phyloP scores from a whole-genome alignment of 2,888 invertebrate species.

The Alitta virens region DNA sequence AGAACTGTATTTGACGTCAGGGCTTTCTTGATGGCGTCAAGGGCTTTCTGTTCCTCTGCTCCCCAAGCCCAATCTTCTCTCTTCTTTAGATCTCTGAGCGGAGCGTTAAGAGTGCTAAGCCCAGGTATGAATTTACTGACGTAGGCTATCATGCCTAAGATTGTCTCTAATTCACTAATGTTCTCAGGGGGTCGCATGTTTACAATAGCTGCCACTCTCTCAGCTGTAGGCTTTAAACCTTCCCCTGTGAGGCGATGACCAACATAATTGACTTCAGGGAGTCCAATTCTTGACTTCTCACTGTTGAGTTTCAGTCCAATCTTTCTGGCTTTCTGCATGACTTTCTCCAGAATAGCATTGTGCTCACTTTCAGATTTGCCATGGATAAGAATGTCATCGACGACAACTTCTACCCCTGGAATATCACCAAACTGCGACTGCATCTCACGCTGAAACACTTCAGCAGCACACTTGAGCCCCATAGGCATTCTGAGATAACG shows the following conservation, averaged over 20 bases:
- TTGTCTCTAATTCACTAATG: not conserved
- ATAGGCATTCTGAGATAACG: not conserved
- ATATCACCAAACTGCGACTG: not conserved
- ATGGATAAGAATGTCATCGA: no score
- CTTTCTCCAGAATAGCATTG: no score
- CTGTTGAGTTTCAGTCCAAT: not conserved
- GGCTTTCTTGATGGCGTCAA: not conserved
- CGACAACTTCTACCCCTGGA: no score
- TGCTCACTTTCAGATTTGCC: no score
- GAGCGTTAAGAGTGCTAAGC: not conserved
- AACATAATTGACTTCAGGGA: not conserved
- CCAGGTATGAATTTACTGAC: not conserved
- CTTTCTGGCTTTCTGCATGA: not conserved
- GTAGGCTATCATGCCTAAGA: not conserved
- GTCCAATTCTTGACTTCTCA: not conserved
- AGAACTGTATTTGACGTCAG: not conserved
- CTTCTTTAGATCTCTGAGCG: not conserved
- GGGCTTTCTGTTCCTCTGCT: not conserved
- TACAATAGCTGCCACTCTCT: not conserved
- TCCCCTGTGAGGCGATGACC: not conserved
- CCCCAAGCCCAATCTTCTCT: not conserved
- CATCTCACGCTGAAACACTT: not conserved
- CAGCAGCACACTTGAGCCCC: not conserved
- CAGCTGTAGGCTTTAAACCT: not conserved
- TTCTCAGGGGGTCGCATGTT: not conserved